Evolutionary conservation across 2,797 vertebrate species (phyloP).

Genomic region (Babyrousa celebensis): DNA sequence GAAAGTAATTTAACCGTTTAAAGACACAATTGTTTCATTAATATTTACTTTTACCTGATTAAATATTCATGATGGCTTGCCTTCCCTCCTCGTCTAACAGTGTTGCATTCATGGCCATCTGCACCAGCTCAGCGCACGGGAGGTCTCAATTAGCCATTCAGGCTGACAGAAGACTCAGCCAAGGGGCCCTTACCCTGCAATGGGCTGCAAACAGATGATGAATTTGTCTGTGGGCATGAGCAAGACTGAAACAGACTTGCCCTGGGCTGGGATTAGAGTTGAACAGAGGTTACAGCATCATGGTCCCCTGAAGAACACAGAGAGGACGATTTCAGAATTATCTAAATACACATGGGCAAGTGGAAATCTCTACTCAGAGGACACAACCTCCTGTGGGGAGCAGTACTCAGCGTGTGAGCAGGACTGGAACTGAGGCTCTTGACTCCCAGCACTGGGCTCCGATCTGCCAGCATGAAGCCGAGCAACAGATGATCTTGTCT

Average conservation of each 20-base stretch:
- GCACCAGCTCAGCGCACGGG: constrained; percentile 59
- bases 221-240: background rate
- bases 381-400: background rate
- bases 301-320: background rate
- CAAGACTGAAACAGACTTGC: background rate
- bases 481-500: background rate
- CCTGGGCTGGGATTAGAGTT: background rate
- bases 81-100: constrained; percentile 45
- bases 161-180: constrained; percentile 58
- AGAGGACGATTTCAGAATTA: background rate
- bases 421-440: background rate
- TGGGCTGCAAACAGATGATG: constrained; percentile 43
- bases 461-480: background rate
- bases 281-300: background rate
- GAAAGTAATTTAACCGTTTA: constrained; percentile 70
- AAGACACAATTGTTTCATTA: constrained; percentile 78
- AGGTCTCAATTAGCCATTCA: constrained; percentile 79
- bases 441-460: background rate
- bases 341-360: background rate
- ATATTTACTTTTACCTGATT: constrained; percentile 78
- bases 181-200: background rate
- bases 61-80: constrained; percentile 73
- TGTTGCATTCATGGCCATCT: constrained; percentile 50
- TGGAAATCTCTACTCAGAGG: background rate
- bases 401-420: background rate